phyloP scores from a whole-genome alignment of 2,113 vertebrate species.

The Oreocharis arfaki region DNA sequence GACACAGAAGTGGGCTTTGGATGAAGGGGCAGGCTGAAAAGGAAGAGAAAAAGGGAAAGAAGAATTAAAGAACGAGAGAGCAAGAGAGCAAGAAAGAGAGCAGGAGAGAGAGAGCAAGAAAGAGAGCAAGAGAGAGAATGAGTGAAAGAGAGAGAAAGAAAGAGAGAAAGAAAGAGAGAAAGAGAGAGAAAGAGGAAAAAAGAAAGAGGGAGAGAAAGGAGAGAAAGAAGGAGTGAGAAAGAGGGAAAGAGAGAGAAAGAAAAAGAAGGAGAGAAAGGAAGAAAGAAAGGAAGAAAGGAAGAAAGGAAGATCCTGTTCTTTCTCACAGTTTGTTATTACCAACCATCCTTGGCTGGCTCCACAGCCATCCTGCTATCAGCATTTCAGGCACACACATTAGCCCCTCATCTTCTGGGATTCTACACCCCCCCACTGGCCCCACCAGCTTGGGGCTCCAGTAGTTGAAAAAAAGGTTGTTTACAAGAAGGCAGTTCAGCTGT shows the following conservation, averaged over 20 bases:
- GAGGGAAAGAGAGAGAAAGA: no score
- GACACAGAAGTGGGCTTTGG: not conserved
- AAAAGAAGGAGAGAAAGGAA: rapidly evolving
- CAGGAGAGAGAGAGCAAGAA: not conserved
- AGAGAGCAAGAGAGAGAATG: no score
- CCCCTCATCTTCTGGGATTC: not conserved
- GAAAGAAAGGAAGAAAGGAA: no score
- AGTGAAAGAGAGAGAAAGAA: no score
- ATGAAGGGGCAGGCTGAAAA: not conserved
- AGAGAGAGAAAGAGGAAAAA: not conserved
- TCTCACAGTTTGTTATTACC: not conserved
- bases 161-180: not conserved
- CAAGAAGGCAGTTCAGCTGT: not conserved
- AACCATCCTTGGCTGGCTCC: not conserved
- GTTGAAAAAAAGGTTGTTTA: not conserved
- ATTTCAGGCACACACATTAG: not conserved
- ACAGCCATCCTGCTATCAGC: not conserved
- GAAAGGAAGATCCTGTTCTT: not conserved
- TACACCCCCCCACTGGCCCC: rapidly evolving
- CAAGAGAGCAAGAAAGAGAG: not conserved
- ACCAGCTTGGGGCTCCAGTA: not conserved
- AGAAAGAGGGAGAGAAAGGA: no score
- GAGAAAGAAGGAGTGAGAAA: not conserved
- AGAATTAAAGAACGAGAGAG: no score
- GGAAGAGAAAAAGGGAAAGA: not conserved